phyloP scores from a whole-genome alignment of 2,888 invertebrate genomes.

The Cantharis flavilabris region DNA sequence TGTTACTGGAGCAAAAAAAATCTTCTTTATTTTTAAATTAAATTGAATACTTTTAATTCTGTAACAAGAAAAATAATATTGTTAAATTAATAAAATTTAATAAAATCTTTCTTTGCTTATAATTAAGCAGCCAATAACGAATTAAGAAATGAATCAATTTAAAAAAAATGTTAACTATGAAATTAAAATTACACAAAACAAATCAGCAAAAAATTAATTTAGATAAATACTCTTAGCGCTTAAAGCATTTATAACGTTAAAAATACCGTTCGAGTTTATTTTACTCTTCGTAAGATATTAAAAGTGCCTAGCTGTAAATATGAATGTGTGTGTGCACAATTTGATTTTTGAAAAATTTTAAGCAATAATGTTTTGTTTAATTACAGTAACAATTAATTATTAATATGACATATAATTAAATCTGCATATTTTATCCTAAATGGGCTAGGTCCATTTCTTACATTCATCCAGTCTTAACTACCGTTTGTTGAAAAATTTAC shows the following conservation, averaged over 20 bases:
- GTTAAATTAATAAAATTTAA: neutral
- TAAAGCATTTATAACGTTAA: conserved; percentile 1
- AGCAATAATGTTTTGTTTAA: neutral
- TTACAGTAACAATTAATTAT: neutral
- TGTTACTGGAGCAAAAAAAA: conserved; percentile 5
- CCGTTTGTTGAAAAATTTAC: too few species aligned
- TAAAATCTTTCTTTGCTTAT: neutral
- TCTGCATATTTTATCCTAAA: too few species aligned
- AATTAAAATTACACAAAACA: neutral
- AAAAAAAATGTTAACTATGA: neutral
- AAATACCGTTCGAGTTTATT: conserved; percentile 11
- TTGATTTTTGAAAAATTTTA: neutral
- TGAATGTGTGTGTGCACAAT: neutral
- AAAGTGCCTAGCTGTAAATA: conserved; percentile 14
- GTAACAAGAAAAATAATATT: neutral
- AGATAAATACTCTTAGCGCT: neutral
- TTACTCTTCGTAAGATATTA: conserved; percentile 8
- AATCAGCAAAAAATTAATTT: neutral
- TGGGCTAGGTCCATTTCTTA: too few species aligned
- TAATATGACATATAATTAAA: neutral
- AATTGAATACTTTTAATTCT: neutral
- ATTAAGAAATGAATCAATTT: neutral
- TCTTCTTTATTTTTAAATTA: neutral
- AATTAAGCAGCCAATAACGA: neutral
- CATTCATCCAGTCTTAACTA: too few species aligned